phyloP scores from a whole-genome alignment of 2,113 vertebrate species.

The Chloroceryle aenea region DNA sequence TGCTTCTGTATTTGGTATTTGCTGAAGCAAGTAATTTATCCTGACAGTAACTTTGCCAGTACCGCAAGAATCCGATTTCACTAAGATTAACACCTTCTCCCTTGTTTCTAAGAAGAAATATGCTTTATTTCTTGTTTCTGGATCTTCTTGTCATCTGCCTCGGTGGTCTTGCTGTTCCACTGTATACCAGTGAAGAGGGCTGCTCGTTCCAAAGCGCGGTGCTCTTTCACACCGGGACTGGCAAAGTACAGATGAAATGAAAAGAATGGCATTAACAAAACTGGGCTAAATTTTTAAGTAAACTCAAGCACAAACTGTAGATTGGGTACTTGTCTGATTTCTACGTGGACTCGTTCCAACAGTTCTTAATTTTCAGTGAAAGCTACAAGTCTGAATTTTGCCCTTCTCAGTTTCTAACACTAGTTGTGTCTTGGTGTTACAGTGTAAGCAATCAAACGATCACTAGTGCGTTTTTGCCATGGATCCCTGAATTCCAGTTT shows the following conservation, averaged over 20 bases:
- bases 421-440: not conserved
- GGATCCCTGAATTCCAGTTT: not conserved
- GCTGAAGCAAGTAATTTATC: conserved; percentile 45
- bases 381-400: not conserved
- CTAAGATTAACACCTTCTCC: not conserved
- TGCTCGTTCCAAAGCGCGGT: not conserved
- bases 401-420: not conserved
- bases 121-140: not conserved
- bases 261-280: not conserved
- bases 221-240: not conserved
- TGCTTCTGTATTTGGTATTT: not conserved
- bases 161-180: not conserved
- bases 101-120: conserved; percentile 12
- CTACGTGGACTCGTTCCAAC: not conserved
- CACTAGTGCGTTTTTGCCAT: not conserved
- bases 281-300: not conserved
- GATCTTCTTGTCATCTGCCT: not conserved
- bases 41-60: conserved; percentile 1
- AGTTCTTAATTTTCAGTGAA: not conserved
- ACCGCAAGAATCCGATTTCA: conserved; percentile 3
- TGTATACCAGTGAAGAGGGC: not conserved
- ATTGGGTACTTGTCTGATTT: not conserved
- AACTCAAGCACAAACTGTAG: not conserved
- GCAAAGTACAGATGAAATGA: not conserved
- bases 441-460: not conserved